Evolutionary conservation across 2,797 vertebrate species (phyloP).

Genomic region (Enteromius treurensis): DNA sequence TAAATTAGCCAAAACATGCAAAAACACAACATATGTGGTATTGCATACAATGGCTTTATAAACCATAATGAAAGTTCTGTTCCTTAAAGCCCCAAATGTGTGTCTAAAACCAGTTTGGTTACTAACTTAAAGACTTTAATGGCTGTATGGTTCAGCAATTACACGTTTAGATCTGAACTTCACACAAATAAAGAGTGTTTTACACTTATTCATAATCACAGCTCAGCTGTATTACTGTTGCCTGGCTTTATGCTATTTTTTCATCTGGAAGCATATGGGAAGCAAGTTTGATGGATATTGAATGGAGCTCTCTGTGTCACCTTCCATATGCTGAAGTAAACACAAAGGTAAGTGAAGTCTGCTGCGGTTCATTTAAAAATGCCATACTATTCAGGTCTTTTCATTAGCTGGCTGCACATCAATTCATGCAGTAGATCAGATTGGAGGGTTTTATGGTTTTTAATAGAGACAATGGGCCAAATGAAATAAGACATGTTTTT

Average conservation of each 20-base stretch:
- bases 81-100: background rate
- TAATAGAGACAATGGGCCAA: background rate
- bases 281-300: conserved; percentile 10
- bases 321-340: background rate
- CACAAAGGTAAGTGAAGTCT: conserved; percentile 7
- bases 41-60: background rate
- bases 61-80: background rate
- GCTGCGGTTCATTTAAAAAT: conserved; percentile 1
- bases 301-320: background rate
- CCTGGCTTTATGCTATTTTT: background rate
- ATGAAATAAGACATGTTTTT: conserved; percentile 25
- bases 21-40: background rate
- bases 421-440: background rate
- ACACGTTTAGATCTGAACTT: background rate
- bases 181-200: background rate
- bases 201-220: background rate
- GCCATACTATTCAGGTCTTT: conserved; percentile 4
- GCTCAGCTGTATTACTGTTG: background rate
- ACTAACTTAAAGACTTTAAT: background rate
- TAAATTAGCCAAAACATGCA: background rate
- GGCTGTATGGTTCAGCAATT: background rate
- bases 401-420: background rate
- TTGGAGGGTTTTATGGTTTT: background rate
- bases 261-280: background rate
- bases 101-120: background rate